phyloP scores from a whole-genome alignment of 2,113 vertebrate genomes.

The Prinia subflava region DNA sequence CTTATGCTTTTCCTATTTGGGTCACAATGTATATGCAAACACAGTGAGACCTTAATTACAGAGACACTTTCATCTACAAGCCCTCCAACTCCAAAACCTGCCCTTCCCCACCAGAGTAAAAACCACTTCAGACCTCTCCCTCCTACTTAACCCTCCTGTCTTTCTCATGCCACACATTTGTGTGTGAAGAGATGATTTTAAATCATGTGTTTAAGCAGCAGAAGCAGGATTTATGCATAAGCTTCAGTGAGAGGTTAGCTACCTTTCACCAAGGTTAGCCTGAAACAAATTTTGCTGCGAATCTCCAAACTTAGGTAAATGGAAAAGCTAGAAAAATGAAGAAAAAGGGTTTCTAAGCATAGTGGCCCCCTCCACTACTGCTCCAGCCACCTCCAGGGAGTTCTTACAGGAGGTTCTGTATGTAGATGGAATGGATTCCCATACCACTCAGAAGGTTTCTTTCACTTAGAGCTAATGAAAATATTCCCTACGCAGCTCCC shows the following conservation, averaged over 20 bases:
- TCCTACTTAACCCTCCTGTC: no score
- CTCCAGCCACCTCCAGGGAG: background rate
- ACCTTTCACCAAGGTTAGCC: no score
- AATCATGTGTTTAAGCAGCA: background rate
- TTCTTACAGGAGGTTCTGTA: background rate
- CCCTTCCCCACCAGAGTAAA: background rate
- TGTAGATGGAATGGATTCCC: background rate
- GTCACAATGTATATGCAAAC: accelerated
- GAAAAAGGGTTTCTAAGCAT: background rate
- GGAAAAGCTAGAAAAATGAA: background rate
- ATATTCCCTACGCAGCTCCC: background rate
- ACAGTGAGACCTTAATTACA: background rate
- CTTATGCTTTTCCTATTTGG: background rate
- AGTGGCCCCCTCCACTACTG: accelerated
- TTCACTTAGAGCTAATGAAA: background rate
- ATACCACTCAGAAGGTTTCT: background rate
- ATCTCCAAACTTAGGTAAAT: background rate
- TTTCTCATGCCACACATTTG: background rate
- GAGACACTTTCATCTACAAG: background rate
- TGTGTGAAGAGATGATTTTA: accelerated
- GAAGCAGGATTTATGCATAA: background rate
- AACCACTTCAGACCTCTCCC: background rate
- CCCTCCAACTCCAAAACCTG: background rate
- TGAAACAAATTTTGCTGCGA: background rate
- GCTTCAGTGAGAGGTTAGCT: background rate